Base-by-base conservation (phyloP, 37 sponge, comb jelly and placozoan species). In the Cladorhizidae sp. region DNA sequence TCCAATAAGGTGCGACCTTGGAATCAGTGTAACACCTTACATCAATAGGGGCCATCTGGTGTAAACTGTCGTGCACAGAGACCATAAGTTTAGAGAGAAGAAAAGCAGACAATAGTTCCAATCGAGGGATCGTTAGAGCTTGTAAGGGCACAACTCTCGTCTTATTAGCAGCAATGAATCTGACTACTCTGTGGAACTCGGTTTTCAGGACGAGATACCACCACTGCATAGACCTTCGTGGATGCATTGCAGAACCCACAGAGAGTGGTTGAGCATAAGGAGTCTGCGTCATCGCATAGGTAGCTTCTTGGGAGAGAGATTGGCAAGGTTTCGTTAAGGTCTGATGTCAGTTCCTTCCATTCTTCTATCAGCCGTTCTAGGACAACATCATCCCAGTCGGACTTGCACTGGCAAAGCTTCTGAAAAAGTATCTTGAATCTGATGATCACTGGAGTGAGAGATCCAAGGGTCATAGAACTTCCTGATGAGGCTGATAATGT, bases 191-290 rank as follows among this genome's bases (percentile, higher is more conserved):
- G 2, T 45, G 33, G 28, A 35, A n/a, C 31, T 72, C 52, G 20
- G 79, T 85, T 52, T 56, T 72, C 26, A 72, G 25, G 8, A 81
- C 21, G 21, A 80, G 40, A 42, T 87, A 87, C 70, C 0, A 87
- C 88, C 1, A 82, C 88, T 9, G 88, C 82, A 59, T 76, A 87
- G 22, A 82, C 82, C 29, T 32, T 59, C 41, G 63, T 75, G 20
- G 88, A 81, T 32, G 88, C 82, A 67, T 87, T 76, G 51, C 88
- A 87, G 45, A 81, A 87, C 26, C 82, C 88, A 81, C 65, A 80
- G 29, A 85, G 85, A 3, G 77, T 68, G 49, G 55, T 15, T 37
- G 77, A 84, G 7, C n/a, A 40, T 41, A 56, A 8, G 32, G 0
- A 45, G 11, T 56, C 45, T 0, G 18, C 8, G 11, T 64, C 42